These are phyloP conservation scores for Dinocampus coccinellae DNA, from an alignment of 2,888 invertebrate genomes.

Conservation along the genomic window DNA sequence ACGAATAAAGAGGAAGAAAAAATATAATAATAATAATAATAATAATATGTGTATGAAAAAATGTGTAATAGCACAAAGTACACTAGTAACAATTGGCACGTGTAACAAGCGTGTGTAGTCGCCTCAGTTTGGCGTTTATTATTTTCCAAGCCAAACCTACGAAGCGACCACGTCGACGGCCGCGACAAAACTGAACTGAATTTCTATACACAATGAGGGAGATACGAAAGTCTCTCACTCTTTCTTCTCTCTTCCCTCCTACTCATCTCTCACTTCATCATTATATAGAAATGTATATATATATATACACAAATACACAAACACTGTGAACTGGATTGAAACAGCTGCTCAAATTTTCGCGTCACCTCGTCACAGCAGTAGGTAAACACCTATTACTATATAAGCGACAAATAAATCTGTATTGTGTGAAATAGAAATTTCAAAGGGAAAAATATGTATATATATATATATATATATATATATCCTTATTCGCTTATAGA, in stretches of 20 bases:
- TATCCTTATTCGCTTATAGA: neutral
- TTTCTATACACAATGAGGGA: neutral
- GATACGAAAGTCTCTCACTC: conserved; percentile 18
- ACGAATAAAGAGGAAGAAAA: neutral
- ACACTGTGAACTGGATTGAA: conserved; percentile 24
- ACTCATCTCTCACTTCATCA: conserved; percentile 28
- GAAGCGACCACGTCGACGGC: conserved; percentile 47
- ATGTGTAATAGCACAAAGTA: neutral
- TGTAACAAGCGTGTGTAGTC: conserved; percentile 20
- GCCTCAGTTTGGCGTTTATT: conserved; percentile 5
- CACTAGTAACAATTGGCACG: conserved; percentile 6
- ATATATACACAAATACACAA: conserved; percentile 8
- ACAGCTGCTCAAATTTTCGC: conserved; percentile 26
- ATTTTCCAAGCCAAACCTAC: conserved; percentile 28
- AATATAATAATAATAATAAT: too few species aligned
- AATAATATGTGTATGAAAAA: too few species aligned
- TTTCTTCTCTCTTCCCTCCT: conserved; percentile 23
- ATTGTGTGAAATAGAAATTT: neutral
- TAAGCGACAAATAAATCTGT: conserved; percentile 22
- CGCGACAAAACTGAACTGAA: conserved; percentile 44
- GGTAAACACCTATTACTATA: conserved; percentile 10
- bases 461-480: neutral
- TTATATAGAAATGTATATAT: conserved; percentile 2
- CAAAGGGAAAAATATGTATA: neutral
- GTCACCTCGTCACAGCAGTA: neutral